Conservation (phyloP, 2,888 invertebrate species). For the Rapana venosa region DNA sequence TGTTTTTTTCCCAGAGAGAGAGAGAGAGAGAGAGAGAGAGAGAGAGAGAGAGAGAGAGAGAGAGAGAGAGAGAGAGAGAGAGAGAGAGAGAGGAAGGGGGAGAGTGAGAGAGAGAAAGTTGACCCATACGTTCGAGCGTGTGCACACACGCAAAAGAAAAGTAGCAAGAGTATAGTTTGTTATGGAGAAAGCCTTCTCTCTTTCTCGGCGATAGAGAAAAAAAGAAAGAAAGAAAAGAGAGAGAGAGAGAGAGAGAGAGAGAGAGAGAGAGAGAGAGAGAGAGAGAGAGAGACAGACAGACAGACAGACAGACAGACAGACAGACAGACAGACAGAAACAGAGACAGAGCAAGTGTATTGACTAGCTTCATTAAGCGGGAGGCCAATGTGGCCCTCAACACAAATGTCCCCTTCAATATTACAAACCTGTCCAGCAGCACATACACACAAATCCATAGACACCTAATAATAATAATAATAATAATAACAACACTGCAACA, state of each 20-base stretch:
- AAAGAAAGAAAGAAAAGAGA: neutral
- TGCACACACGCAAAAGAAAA: no score
- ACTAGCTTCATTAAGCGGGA: neutral
- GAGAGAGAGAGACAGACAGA: slow-evolving; percentile 5
- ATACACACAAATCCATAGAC: neutral
- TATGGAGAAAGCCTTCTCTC: no score
- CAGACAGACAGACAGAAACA: neutral
- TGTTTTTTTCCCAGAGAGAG: neutral
- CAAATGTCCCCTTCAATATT: neutral
- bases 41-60: neutral
- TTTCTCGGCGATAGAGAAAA: no score
- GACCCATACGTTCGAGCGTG: no score
- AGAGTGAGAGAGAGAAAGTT: neutral
- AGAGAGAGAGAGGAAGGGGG: neutral
- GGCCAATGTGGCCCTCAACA: no score
- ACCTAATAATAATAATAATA: neutral
- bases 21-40: neutral
- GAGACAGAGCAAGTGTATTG: neutral
- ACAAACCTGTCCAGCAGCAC: slow-evolving; percentile 13
- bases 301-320: neutral
- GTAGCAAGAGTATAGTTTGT: no score
- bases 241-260: neutral
- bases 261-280: neutral
- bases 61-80: neutral
- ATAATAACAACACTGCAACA: neutral